phyloP scores from a whole-genome alignment of 2,113 vertebrate species.

The Equus quagga region DNA sequence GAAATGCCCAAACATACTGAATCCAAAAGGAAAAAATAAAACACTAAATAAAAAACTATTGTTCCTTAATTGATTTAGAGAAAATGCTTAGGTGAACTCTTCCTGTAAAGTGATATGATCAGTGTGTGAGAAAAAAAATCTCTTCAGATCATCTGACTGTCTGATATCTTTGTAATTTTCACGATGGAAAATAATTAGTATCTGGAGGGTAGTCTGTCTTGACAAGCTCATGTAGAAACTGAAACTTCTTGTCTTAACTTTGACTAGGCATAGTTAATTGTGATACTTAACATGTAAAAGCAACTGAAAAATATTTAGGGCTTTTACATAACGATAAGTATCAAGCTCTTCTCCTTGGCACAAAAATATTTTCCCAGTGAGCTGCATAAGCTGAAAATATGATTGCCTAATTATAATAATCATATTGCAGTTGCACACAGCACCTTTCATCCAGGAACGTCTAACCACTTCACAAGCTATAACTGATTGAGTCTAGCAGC shows the following conservation, averaged over 20 bases:
- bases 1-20: neutral
- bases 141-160: neutral
- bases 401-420: constrained; percentile 62
- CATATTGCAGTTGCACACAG: neutral
- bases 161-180: constrained; percentile 50
- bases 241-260: constrained; percentile 4
- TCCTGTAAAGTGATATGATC: neutral
- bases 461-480: neutral
- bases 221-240: constrained; percentile 1
- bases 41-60: neutral
- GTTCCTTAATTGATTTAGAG: neutral
- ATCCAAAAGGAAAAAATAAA: neutral
- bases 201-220: neutral
- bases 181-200: constrained; percentile 42
- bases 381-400: constrained; percentile 38
- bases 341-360: constrained; percentile 5
- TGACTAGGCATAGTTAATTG: neutral
- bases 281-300: neutral
- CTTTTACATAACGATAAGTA: constrained; percentile 52
- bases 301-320: constrained; percentile 46
- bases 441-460: constrained; percentile 6
- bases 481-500: neutral
- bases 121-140: constrained; percentile 32
- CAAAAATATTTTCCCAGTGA: constrained; percentile 29
- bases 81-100: neutral